A percentile compares a stretch with the other conserved stretches of the same genome.
Conservation (phyloP, 2,797 vertebrate species). For the Coccyzus lansbergi region DNA sequence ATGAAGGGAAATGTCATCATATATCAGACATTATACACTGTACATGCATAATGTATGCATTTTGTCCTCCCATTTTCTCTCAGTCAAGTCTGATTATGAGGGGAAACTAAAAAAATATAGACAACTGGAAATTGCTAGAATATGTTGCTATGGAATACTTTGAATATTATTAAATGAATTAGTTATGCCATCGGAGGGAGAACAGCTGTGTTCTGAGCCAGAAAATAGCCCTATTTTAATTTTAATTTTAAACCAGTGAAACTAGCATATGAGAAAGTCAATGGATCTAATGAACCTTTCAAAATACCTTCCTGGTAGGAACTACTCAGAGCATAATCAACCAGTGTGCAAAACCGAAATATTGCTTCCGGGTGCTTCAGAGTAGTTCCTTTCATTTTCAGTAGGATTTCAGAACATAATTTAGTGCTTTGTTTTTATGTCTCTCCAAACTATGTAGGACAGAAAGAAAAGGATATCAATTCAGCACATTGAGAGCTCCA, state of each 20-base stretch:
- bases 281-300: constrained; percentile 38
- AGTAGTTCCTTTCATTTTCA: background rate
- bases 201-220: constrained; percentile 33
- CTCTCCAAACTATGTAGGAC: background rate
- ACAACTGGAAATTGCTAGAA: constrained; percentile 7
- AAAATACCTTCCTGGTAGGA: constrained; percentile 1
- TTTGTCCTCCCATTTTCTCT: constrained; percentile 20
- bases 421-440: background rate
- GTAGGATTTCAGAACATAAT: background rate
- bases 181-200: background rate
- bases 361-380: background rate
- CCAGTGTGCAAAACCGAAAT: background rate
- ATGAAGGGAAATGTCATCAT: background rate
- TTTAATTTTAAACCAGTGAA: constrained; percentile 29
- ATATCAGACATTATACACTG: background rate
- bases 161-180: constrained; percentile 41
- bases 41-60: background rate
- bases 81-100: constrained; percentile 16
- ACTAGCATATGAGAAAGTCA: background rate
- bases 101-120: constrained; percentile 1
- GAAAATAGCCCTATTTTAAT: constrained; percentile 30
- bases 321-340: background rate
- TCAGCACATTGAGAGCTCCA: background rate
- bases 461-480: background rate
- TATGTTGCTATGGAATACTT: background rate